Base-by-base conservation (phyloP, 2,113 vertebrate genomes). In the Scomber japonicus region DNA sequence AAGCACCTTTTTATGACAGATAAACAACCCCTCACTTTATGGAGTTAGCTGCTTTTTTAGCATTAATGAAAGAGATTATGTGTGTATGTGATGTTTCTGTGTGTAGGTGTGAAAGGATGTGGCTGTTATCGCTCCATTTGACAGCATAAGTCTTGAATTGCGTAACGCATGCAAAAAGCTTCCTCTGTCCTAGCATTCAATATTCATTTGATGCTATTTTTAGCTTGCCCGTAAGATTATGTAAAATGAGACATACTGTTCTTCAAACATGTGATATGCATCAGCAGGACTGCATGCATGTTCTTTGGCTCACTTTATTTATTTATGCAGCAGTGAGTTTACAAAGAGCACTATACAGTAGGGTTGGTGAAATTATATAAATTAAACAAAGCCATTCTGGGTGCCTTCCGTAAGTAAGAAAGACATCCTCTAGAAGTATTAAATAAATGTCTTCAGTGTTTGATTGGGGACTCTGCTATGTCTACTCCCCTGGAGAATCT, bases 141-240 rank as follows among this genome's bases (percentile, higher is more conserved):
- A 88, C 79, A 84, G 84, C 80, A 75, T 60, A 84, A 84, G 76
- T 85, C 67, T 77, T 60, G 66, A 83, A 82, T 92, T 88, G 83
- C 79, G 61, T 88, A 90, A 91, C 61, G 48, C 66, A 21, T 61
- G 62, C 77, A 61, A 74, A 75, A 75, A 59, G 78, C 69, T 81
- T 75, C 73, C 69, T 44, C 84, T 75, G 60, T 88, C 86, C 87
- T 68, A 48, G 71, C 86, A 87, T 88, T 74, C 88, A 84, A 80
- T 83, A 89, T 90, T 89, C 81, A 90, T 87, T 62, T 82, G 71
- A 61, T 45, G 78, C 83, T 93, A 91, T 92, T 92, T 88, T 82
- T 93, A 93, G 82, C 75, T 2, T 1, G 13, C 72, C 40, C 40
- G 71, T 84, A 69, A 75, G 88, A 84, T 92, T 93, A 83, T 91